Conservation (phyloP, 1,140 invertebrate genomes). For the Latrodectus geometricus region DNA sequence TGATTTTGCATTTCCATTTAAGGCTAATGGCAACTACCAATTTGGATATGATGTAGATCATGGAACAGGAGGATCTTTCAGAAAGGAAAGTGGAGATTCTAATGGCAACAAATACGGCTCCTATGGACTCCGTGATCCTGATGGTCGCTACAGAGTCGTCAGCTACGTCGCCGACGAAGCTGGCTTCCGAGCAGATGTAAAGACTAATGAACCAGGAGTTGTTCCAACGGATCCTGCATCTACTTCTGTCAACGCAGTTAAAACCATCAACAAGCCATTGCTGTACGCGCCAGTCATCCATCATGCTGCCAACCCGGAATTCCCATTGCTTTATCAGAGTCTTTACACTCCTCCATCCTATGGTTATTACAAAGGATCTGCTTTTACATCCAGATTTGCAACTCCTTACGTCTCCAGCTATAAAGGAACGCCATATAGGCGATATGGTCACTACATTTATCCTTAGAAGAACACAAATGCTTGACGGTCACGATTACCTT, state of each 20-base stretch:
- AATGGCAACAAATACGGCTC: constrained; percentile 64
- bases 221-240: constrained; percentile 62
- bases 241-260: neutral
- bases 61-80: constrained; percentile 65
- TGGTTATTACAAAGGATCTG: constrained; percentile 23
- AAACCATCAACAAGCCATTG: constrained; percentile 62
- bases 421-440: constrained; percentile 37
- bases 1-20: neutral
- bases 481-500: too few species aligned
- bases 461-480: neutral
- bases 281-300: constrained; percentile 16
- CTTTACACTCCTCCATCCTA: neutral
- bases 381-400: neutral
- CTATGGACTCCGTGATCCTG: constrained; percentile 65
- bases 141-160: constrained; percentile 65
- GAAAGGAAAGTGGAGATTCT: constrained; percentile 63
- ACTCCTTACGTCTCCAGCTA: neutral
- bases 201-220: constrained; percentile 65
- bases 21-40: constrained; percentile 59
- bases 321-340: constrained; percentile 23
- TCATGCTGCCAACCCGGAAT: constrained; percentile 17
- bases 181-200: constrained; percentile 63
- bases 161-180: constrained; percentile 65
- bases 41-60: constrained; percentile 66
- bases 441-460: constrained; percentile 34